A percentile compares a stretch with the other conserved stretches of the same genome.
These are phyloP conservation scores for Baccha elongata DNA, from an alignment of 2,888 invertebrate genomes.

Conservation along the genomic window DNA sequence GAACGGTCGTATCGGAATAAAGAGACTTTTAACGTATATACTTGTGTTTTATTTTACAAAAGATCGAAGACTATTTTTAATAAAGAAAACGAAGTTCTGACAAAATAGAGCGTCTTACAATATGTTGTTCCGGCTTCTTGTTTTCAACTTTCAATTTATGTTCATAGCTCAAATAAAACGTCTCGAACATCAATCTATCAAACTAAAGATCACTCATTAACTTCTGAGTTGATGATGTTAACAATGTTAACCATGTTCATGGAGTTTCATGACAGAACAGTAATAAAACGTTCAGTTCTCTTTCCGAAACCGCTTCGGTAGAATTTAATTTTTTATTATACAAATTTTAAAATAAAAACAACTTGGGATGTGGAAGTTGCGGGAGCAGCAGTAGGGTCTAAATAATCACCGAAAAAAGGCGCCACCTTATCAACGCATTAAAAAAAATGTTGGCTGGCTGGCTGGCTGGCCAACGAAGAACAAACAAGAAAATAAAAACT, in stretches of 20 bases:
- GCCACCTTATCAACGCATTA: slow-evolving; percentile 69
- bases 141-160: not conserved
- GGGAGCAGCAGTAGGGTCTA: slow-evolving; percentile 7
- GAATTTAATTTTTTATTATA: slow-evolving; percentile 49
- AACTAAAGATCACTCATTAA: slow-evolving; percentile 19
- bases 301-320: slow-evolving; percentile 13
- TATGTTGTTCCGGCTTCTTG: not conserved
- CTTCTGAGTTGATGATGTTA: not conserved
- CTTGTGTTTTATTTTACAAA: no score
- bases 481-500: slow-evolving; percentile 37
- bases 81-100: no score
- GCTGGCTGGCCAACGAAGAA: no score
- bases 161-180: slow-evolving; percentile 17
- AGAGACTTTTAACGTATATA: no score
- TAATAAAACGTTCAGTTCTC: slow-evolving; percentile 34
- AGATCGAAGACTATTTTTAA: no score
- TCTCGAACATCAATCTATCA: not conserved
- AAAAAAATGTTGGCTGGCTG: slow-evolving; percentile 66
- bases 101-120: no score
- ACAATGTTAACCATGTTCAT: slow-evolving; percentile 22
- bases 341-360: slow-evolving; percentile 15
- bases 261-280: slow-evolving; percentile 27
- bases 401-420: slow-evolving; percentile 61
- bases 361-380: slow-evolving; percentile 20
- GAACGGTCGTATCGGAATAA: no score